Conservation (phyloP, 2,113 vertebrate genomes). For the Ictalurus punctatus region DNA sequence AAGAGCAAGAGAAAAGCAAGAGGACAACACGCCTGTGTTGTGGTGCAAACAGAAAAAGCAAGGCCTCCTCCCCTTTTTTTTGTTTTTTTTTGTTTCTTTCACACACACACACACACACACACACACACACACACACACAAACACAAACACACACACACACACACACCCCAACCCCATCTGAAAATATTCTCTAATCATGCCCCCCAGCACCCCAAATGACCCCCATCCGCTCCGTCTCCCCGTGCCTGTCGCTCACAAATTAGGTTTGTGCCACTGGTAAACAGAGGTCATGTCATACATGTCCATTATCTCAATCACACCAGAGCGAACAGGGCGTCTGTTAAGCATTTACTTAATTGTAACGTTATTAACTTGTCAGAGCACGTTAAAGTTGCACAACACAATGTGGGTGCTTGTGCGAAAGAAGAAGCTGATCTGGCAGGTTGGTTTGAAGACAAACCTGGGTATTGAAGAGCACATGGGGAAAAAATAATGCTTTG, state of each 20-base stretch:
- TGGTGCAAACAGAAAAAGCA: conserved; percentile 46
- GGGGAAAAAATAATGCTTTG: conserved; percentile 13
- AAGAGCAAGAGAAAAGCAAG: conserved; percentile 53
- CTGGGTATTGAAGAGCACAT: conserved; percentile 22
- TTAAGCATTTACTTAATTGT: conserved; percentile 99
- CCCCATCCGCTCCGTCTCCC: conserved; percentile 68
- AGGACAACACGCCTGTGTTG: conserved; percentile 54
- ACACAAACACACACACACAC: too few relatives aligned
- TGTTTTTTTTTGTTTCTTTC: not conserved
- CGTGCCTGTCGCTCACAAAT: conserved; percentile 70
- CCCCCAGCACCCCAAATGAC: conserved; percentile 56
- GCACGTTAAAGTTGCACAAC: conserved; percentile 90
- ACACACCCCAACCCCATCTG: conserved; percentile 68
- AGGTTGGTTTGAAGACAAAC: conserved; percentile 34
- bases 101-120: too few relatives aligned
- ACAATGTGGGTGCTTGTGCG: conserved; percentile 60
- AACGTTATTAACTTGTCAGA: conserved; percentile 98
- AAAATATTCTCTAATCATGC: conserved; percentile 85
- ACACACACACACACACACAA: not conserved
- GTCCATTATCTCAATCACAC: conserved; percentile 87
- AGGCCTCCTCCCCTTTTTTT: conserved; percentile 43
- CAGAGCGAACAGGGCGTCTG: conserved; percentile 89
- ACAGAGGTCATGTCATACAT: conserved; percentile 75
- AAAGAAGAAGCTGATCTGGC: not conserved
- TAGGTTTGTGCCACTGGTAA: conserved; percentile 80